phyloP scores from a whole-genome alignment of 1,140 invertebrate genomes.

The Bombyx mandarina region DNA sequence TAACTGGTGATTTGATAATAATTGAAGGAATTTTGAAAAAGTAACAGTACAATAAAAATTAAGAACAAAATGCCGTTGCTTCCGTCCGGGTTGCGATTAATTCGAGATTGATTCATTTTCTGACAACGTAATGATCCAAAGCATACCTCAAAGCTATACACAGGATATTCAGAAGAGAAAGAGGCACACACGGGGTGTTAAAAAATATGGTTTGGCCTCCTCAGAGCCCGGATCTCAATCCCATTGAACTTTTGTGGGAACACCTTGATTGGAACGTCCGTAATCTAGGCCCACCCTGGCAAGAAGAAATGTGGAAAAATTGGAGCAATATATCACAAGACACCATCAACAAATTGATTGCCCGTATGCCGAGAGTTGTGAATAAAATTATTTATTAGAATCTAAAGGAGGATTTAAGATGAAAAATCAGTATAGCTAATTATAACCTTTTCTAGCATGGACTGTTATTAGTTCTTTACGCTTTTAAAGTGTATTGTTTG shows the following conservation, averaged over 20 bases:
- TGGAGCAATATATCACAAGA: constrained; percentile 12
- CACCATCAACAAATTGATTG: constrained; percentile 7
- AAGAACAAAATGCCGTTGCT: constrained; percentile 11
- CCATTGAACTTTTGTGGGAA: constrained; percentile 6
- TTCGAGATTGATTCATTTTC: constrained; percentile 12
- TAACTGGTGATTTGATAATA: not conserved
- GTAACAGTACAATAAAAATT: not conserved
- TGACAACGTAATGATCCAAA: constrained; percentile 15
- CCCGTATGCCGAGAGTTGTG: constrained; percentile 13
- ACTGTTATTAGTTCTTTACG: not conserved
- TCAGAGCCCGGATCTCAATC: constrained; percentile 1
- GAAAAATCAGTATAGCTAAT: constrained; percentile 1
- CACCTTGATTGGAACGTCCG: constrained; percentile 6
- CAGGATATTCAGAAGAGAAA: constrained; percentile 10
- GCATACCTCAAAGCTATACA: constrained; percentile 7
- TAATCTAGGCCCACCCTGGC: constrained; percentile 7
- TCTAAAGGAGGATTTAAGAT: constrained; percentile 9
- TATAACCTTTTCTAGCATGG: not conserved
- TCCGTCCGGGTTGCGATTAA: constrained; percentile 9
- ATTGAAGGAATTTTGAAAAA: too few species aligned
- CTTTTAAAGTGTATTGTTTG: not conserved
- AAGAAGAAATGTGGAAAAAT: constrained; percentile 11
- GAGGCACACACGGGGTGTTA: constrained; percentile 6
- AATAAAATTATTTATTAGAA: constrained; percentile 9
- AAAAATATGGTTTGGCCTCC: not conserved